Evolutionary conservation across 2,113 vertebrate genomes (phyloP), one percentile per base, ranked within the genome.

Genomic region (Psittacus erithacus): DNA sequence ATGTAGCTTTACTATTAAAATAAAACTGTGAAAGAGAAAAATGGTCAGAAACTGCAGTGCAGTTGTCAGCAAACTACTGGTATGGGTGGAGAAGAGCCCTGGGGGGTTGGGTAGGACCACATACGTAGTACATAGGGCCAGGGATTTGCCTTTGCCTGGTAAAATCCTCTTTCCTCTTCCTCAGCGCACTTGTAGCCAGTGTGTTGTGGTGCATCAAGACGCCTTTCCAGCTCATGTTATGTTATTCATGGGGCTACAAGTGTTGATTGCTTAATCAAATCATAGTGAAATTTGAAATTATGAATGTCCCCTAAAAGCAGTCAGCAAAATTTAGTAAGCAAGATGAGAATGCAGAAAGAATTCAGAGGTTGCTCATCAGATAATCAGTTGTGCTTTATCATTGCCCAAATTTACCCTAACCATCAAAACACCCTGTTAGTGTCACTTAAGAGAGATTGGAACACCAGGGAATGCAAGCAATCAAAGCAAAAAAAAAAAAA

Each of bases 111-210:
- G 41, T 9, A 65, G 49, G 67, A 33, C 39, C 63, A 35, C 4
- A 3, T 14, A 4, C 3, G 0, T 2, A 11, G n/a, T 35, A 6
- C 1, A 0, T 38, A 46, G 27, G 52, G n/a, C 67, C 43, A 60
- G 35, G 78, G 83, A 11, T 94, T 83, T 8, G 0, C 20, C 6
- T 76, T 46, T 13, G n/a, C 41, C 3, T 11, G 23, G 2, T 27
- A 49, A 59, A 35, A 78, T 81, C 41, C 24, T 43, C 25, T 43
- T 67, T 73, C 28, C 19, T 82, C 33, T 33, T 76, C 39, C 47
- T 38, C 46, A 20, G 38, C 10, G 9, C 6, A 0, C 39, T 68
- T 20, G 39, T 29, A 25, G 65, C 8, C 44, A 46, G 38, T 2
- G 1, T 7, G 27, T 22, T 18, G 35, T 59, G 50, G 46, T 64